These are phyloP conservation scores for Drosophila maculinotata DNA, from an alignment of 2,888 invertebrate genomes.

Conservation along the genomic window DNA sequence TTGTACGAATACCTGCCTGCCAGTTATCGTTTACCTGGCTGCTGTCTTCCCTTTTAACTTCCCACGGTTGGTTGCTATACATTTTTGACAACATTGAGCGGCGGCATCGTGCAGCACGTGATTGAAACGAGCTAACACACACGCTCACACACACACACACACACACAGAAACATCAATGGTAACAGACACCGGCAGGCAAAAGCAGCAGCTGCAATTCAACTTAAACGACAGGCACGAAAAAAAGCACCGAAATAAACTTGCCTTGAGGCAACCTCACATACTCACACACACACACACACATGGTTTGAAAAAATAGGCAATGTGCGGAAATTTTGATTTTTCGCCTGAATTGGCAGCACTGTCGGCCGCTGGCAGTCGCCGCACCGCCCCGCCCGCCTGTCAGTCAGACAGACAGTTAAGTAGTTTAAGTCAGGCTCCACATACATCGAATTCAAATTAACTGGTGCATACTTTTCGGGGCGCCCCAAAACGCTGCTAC, in stretches of 20 bases:
- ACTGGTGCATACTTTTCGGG: slow-evolving; percentile 71
- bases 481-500: slow-evolving; percentile 58
- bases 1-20: slow-evolving; percentile 21
- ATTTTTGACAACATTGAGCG: slow-evolving; percentile 74
- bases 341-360: slow-evolving; percentile 71
- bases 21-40: slow-evolving; percentile 44
- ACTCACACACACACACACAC: slow-evolving; percentile 14
- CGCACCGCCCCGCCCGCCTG: neutral
- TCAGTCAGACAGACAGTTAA: slow-evolving; percentile 32
- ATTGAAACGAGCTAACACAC: slow-evolving; percentile 50
- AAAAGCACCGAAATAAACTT: slow-evolving; percentile 45
- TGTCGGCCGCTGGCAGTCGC: slow-evolving; percentile 29
- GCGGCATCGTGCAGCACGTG: slow-evolving; percentile 64
- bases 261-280: slow-evolving; percentile 26
- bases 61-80: slow-evolving; percentile 47
- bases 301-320: slow-evolving; percentile 69
- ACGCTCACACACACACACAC: slow-evolving; percentile 16
- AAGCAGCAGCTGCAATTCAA: slow-evolving; percentile 45
- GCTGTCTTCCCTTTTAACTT: slow-evolving; percentile 19
- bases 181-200: slow-evolving; percentile 61
- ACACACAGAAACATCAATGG: slow-evolving; percentile 35
- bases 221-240: slow-evolving; percentile 32
- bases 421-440: slow-evolving; percentile 62
- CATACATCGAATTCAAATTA: slow-evolving; percentile 76
- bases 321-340: slow-evolving; percentile 80